Base-by-base conservation (phyloP, 2,888 invertebrate species). In the Cosmia pyralina region DNA sequence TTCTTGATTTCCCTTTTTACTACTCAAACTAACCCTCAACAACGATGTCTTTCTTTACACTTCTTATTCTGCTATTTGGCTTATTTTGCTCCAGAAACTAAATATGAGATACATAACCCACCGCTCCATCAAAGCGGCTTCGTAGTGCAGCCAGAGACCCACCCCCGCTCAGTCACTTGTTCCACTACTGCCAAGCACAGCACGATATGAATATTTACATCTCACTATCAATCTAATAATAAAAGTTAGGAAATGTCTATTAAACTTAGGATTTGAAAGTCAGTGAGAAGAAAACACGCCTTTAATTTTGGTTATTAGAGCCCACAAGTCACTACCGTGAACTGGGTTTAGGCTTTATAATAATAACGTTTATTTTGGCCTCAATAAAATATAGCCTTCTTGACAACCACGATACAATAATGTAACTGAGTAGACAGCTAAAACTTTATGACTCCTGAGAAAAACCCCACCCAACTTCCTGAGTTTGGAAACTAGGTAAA, bases 201-300 rank as follows among this genome's bases (percentile, higher is more conserved):
- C 17, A 52, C 19, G 46, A 52, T 22, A 72, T 46, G 13, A 59
- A 46, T 66, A 66, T 58, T 58, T 34, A 69, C 17, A 34, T 58
- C 50, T 34, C 19, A 48, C 44, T 15, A n/a, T 1, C 22, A 3
- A 28, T 15, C 7, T 53, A 6, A 53, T 15, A 53, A 28, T 53
- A 53, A 22, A 22, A 11, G n/a, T 2, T 17, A 19, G 10, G 10
- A 11, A 52, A 22, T 52, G 11, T n/a, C n/a, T n/a, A 1, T n/a
- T 52, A 19, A n/a, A 52, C n/a, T 52, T 52, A 52, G 11, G n/a
- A n/a, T 52, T 52, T n/a, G 4, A n/a, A n/a, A n/a, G 4, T 10
- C 11, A 11, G 52, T 52, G 52, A 52, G n/a, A 52, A 52, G 11
- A 52, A 52, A 50, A 4, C 19, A 11, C n/a, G 10, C 4, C 52